A percentile compares a stretch with the other conserved stretches of the same genome.
Conservation (phyloP, 2,888 invertebrate genomes). For the Nephrotoma guestfalica region DNA sequence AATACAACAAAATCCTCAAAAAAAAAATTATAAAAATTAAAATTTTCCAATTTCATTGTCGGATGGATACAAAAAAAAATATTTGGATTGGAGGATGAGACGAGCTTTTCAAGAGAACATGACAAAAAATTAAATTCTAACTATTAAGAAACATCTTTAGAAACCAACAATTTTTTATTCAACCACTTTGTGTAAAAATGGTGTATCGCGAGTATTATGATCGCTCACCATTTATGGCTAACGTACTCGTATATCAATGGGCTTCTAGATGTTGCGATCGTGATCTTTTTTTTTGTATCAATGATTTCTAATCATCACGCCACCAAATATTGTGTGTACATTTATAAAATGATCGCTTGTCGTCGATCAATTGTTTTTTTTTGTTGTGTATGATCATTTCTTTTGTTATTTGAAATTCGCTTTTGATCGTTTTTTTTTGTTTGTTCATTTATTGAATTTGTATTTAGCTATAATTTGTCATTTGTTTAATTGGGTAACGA, state of each 20-base stretch:
- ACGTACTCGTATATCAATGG: neutral
- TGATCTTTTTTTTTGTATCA: neutral
- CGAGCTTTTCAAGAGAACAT: neutral
- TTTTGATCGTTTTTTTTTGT: neutral
- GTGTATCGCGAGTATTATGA: neutral
- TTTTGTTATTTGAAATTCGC: neutral
- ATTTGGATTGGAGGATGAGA: neutral
- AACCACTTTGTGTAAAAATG: neutral
- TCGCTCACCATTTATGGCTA: neutral
- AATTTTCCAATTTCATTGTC: neutral
- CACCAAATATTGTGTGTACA: neutral
- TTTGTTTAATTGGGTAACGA: constrained; percentile 5
- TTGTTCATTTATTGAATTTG: neutral
- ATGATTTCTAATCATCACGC: neutral
- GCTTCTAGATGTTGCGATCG: neutral
- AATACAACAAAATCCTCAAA: neutral
- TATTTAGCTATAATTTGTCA: constrained; percentile 7
- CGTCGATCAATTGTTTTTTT: neutral
- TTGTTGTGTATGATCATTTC: neutral
- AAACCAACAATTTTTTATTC: neutral
- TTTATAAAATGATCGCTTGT: neutral
- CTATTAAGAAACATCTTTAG: neutral
- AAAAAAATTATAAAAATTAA: neutral
- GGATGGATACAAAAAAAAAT: neutral
- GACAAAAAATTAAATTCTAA: neutral